Conservation (phyloP, 2,113 vertebrate genomes). For the Apistogramma diplotaenia region DNA sequence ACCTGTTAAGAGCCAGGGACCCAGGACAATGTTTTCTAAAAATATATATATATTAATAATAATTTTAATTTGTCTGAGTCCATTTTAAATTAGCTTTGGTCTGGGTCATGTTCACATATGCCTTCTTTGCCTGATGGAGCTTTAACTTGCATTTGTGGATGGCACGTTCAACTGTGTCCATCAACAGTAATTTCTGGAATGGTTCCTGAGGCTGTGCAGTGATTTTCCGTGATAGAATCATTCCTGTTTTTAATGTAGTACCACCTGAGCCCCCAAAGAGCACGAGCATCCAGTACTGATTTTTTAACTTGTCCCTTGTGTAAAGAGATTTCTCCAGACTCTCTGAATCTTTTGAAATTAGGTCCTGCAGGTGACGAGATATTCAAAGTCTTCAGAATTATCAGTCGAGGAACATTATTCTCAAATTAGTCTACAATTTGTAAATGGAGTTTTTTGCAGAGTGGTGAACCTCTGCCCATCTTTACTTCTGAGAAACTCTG, state of each 20-base stretch:
- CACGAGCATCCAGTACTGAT: neutral
- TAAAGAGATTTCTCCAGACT: neutral
- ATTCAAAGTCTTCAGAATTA: neutral
- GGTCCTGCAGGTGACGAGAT: neutral
- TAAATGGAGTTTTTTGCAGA: neutral
- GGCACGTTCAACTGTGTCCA: neutral
- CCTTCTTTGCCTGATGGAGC: neutral
- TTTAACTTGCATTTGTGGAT: neutral
- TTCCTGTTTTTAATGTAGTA: neutral
- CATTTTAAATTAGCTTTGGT: neutral
- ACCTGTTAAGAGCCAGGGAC: too few species aligned
- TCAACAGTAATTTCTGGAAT: neutral
- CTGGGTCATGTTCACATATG: neutral
- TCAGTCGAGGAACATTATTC: neutral
- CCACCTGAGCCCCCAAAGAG: neutral
- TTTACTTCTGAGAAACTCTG: neutral
- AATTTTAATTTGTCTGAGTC: neutral
- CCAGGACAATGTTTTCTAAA: neutral
- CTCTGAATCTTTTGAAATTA: neutral
- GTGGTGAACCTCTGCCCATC: neutral
- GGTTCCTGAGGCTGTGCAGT: neutral
- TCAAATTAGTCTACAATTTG: neutral
- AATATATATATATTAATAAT: too few species aligned
- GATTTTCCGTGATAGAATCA: neutral
- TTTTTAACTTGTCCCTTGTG: accelerated